Evolutionary conservation across 2,888 invertebrate genomes (phyloP), one percentile per base, ranked within the genome.

Genomic region (Agrotis segetum): DNA sequence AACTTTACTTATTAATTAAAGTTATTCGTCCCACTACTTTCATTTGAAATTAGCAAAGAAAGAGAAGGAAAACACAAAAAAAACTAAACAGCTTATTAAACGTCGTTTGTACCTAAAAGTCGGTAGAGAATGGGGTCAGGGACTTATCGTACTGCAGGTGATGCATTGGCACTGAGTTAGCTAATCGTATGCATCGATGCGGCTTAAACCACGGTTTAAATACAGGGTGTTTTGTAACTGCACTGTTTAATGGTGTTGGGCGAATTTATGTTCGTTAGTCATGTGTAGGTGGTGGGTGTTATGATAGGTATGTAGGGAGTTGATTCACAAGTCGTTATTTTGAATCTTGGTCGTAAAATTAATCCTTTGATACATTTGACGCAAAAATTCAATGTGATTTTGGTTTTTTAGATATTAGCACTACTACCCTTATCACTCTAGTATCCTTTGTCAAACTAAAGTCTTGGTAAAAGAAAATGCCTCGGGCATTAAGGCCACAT

Each of bases 141-240:
- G 79, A 24, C 55, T 68, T n/a, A 64, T 64, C 13, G 64, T 69
- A 67, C 50, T 73, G 79, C 78, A 60, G 71, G 60, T 63, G 56
- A 70, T 70, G 62, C 74, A 77, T 79, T 64, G 65, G 71, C 80
- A 77, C 79, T 44, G 68, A 62, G 67, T 44, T 59, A 56, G 34
- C 65, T 77, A 77, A 79, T 79, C 56, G 79, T 77, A 77, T 77
- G 72, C 68, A 77, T 80, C 77, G 64, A 76, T 72, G 71, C 76
- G 58, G 79, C 24, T 55, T 47, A 55, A 71, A 58, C 74, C 61
- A 71, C 14, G 55, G 53, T 61, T 59, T 68, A 65, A 79, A 77
- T 68, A 74, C 52, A 56, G 63, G 56, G 17, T 74, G 70, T 63
- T 70, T 62, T 68, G 50, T 76, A 68, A 80, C 47, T 52, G 62